phyloP scores from a whole-genome alignment of 2,888 invertebrate genomes.

The Drosophila rellima region DNA sequence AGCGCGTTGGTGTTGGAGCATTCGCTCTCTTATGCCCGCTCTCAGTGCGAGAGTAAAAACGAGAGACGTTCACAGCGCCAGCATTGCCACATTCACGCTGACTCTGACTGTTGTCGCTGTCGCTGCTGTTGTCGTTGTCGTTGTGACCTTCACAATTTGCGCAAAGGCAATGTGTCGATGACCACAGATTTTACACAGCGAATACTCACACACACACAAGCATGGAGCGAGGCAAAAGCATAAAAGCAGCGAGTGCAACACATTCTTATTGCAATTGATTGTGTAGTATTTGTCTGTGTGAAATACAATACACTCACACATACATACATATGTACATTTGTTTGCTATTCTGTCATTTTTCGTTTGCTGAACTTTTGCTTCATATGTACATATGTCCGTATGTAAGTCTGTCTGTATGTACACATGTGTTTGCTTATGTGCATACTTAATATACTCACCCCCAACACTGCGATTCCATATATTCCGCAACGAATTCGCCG shows the following conservation, averaged over 20 bases:
- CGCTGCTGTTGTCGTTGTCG: slow-evolving; percentile 81
- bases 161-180: slow-evolving; percentile 87
- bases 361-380: slow-evolving; percentile 47
- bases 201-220: slow-evolving; percentile 49
- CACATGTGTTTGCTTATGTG: slow-evolving; percentile 10
- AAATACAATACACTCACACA: neutral
- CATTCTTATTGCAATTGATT: slow-evolving; percentile 78
- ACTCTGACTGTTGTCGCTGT: slow-evolving; percentile 38
- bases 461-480: slow-evolving; percentile 86
- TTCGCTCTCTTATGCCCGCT: slow-evolving; percentile 7
- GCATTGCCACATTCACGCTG: slow-evolving; percentile 70
- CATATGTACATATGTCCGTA: slow-evolving; percentile 19
- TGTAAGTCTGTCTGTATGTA: slow-evolving; percentile 4
- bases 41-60: slow-evolving; percentile 25
- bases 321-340: slow-evolving; percentile 39
- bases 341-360: slow-evolving; percentile 46
- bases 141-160: slow-evolving; percentile 87
- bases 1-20: slow-evolving; percentile 50
- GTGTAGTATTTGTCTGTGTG: slow-evolving; percentile 20
- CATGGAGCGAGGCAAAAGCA: slow-evolving; percentile 60
- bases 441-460: slow-evolving; percentile 81
- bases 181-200: slow-evolving; percentile 84
- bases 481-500: slow-evolving; percentile 85
- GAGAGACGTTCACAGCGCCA: slow-evolving; percentile 40
- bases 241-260: slow-evolving; percentile 76